These are phyloP conservation scores for Alectura lathami DNA, from an alignment of 2,113 vertebrate genomes.

Conservation along the genomic window DNA sequence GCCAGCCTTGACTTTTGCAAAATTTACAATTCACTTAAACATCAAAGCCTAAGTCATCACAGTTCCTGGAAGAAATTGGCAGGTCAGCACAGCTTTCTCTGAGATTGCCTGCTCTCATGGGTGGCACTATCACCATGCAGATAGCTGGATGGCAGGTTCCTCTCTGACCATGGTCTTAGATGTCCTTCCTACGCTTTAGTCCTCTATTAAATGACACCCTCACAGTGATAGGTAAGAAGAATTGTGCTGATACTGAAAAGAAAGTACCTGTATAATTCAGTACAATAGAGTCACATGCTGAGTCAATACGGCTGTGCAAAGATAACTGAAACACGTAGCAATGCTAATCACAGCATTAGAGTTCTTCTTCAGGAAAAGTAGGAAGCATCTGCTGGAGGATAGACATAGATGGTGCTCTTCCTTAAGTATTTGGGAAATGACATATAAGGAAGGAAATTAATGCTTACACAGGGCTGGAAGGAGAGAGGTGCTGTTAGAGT, in stretches of 20 bases:
- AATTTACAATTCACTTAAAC: background rate
- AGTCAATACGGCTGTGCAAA: background rate
- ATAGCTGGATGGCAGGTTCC: background rate
- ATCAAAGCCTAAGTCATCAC: background rate
- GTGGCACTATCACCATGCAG: background rate
- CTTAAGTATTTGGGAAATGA: background rate
- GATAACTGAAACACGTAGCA: background rate
- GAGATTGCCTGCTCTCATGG: background rate
- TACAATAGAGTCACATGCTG: background rate
- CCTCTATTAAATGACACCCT: background rate
- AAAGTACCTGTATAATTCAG: background rate
- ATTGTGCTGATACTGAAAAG: background rate
- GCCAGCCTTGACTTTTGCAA: background rate
- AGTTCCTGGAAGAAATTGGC: background rate
- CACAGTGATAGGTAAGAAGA: background rate
- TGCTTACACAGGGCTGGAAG: background rate
- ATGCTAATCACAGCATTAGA: background rate
- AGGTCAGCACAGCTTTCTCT: background rate
- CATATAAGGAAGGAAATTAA: background rate
- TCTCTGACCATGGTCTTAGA: too few species aligned
- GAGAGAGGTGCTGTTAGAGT: background rate
- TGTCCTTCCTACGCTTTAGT: too few species aligned
- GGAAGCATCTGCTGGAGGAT: background rate
- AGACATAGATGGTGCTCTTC: background rate
- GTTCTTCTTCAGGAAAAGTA: background rate